Evolutionary conservation across 2,797 vertebrate genomes (phyloP), one percentile per base, ranked within the genome.

Genomic region (Pygocentrus nattereri): DNA sequence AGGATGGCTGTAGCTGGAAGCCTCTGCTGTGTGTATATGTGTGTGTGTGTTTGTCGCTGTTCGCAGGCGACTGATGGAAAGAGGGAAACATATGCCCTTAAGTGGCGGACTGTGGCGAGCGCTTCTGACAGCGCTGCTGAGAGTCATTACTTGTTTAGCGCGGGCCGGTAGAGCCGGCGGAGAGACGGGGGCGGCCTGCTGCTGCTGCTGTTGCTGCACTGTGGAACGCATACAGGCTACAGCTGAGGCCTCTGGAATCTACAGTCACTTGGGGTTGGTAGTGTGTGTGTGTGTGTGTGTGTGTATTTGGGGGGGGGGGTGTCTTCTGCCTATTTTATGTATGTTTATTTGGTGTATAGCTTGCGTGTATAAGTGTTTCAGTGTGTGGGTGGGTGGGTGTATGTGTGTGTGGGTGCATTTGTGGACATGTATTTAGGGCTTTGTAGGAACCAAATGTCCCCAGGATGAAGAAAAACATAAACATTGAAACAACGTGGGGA

Each of bases 51-150:
- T 92, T 93, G 93, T 89, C 87, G 85, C 93, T 92, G 90, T 91
- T 82, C 85, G 82, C 89, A 82, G 93, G 90, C 92, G 89, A 87
- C 92, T 91, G 92, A 89, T 93, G 85, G 89, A 88, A 90, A 90
- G 91, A 91, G 92, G 93, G 93, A 94, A 95, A 92, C 94, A 94
- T 94, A 94, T 95, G 93, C 94, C 94, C 93, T 94, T 93, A 95
- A 94, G 94, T 93, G 91, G 2, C 87, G 91, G 90, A 91, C 93
- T 91, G 92, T 86, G 88, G 89, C 91, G 94, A 95, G 93, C 94
- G 92, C 91, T 93, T 95, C 89, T 95, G 94, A 95, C 95, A 95
- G 94, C 89, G 87, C 93, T 94, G 93, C 89, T 94, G 93, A 93
- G 93, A 94, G 90, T 94, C 93, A 95, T 95, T 94, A 95, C 74